Conservation (phyloP, 2,113 vertebrate species). For the Rhynchomys soricoides region DNA sequence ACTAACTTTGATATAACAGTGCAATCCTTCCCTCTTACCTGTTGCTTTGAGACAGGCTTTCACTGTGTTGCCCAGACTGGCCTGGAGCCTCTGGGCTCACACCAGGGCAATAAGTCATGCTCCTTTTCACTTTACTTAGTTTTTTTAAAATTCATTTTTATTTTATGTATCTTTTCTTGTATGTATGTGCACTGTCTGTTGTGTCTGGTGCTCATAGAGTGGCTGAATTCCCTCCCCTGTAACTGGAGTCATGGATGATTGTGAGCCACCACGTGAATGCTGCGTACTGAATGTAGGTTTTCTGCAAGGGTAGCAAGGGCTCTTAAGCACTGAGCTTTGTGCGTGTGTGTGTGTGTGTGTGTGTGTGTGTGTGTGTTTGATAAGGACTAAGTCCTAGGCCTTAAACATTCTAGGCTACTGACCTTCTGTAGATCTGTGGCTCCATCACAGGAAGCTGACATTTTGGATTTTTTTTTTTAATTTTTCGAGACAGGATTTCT, state of each 20-base stretch:
- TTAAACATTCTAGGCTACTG: not conserved
- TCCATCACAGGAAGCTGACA: not conserved
- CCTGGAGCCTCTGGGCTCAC: not conserved
- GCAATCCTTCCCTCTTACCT: not conserved
- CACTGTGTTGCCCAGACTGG: not conserved
- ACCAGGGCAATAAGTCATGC: not conserved
- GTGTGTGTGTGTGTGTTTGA: not conserved
- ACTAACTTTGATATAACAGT: not conserved
- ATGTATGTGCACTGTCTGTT: too few relatives aligned
- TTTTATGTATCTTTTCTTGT: not conserved
- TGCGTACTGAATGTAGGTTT: not conserved
- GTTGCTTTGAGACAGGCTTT: not conserved
- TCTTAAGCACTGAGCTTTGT: not conserved
- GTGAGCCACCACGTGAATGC: not conserved
- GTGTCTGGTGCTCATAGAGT: not conserved
- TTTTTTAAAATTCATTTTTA: not conserved
- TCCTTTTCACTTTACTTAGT: not conserved
- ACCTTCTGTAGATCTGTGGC: not conserved
- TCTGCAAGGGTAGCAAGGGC: not conserved
- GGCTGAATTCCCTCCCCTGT: not conserved
- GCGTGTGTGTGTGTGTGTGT: not conserved
- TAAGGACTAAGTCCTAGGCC: not conserved
- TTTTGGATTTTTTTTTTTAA: conserved; percentile 1
- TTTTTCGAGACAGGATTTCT: too few relatives aligned
- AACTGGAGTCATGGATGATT: not conserved